A percentile compares a stretch with the other conserved stretches of the same genome.
These are phyloP conservation scores for Liparis tanakae DNA, from an alignment of 2,797 vertebrate genomes.

Conservation along the genomic window DNA sequence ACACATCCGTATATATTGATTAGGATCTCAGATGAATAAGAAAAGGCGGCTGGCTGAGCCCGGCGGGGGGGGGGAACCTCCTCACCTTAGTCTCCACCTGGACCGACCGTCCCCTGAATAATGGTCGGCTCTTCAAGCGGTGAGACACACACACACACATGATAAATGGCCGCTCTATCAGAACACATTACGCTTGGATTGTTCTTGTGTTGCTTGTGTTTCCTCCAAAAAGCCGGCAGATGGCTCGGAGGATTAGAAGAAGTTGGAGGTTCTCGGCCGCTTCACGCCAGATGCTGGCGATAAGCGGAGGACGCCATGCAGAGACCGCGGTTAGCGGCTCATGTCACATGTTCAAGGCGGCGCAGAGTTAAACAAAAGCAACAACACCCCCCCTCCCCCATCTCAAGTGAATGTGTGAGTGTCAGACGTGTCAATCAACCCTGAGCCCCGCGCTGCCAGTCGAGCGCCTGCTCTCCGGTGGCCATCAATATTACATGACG, in stretches of 20 bases:
- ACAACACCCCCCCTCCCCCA: slow-evolving; percentile 43
- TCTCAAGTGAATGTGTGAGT: slow-evolving; percentile 31
- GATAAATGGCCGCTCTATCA: slow-evolving; percentile 33
- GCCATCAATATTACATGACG: slow-evolving; percentile 80
- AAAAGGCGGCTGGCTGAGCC: slow-evolving; percentile 26
- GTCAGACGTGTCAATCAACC: slow-evolving; percentile 70
- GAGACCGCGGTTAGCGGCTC: slow-evolving; percentile 48
- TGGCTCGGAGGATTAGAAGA: slow-evolving; percentile 63
- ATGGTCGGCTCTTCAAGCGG: background rate
- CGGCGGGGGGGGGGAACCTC: slow-evolving; percentile 1
- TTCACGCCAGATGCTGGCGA: slow-evolving; percentile 66
- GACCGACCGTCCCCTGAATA: slow-evolving; percentile 19
- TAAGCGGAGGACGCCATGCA: slow-evolving; percentile 56
- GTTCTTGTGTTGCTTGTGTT: slow-evolving; percentile 40
- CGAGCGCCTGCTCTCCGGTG: slow-evolving; percentile 48
- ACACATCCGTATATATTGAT: background rate
- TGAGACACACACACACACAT: slow-evolving; percentile 3
- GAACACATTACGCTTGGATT: slow-evolving; percentile 38
- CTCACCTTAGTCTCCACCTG: slow-evolving; percentile 12
- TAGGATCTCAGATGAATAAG: background rate
- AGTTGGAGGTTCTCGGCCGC: slow-evolving; percentile 58
- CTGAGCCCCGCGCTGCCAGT: slow-evolving; percentile 35
- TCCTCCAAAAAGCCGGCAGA: slow-evolving; percentile 57
- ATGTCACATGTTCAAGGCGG: slow-evolving; percentile 55
- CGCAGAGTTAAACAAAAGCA: slow-evolving; percentile 75